phyloP scores from a whole-genome alignment of 2,113 vertebrate genomes.

The Prolemur simus region DNA sequence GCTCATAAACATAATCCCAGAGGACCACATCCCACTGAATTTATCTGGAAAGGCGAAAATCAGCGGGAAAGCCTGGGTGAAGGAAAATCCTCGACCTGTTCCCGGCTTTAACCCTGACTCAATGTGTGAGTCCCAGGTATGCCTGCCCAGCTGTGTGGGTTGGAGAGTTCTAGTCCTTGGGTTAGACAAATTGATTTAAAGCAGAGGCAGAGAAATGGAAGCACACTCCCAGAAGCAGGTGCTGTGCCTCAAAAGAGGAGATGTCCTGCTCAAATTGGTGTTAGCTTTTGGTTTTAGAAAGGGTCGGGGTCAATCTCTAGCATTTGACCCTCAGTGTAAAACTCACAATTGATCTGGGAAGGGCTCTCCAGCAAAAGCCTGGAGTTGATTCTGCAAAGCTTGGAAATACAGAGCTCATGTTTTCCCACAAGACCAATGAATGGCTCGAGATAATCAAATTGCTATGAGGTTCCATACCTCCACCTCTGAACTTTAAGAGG shows the following conservation, averaged over 20 bases:
- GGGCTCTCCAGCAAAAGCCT: background rate
- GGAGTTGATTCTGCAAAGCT: background rate
- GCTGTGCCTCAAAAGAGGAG: background rate
- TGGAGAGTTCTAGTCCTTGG: background rate
- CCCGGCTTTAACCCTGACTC: constrained; percentile 85
- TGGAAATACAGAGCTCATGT: background rate
- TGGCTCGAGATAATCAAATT: background rate
- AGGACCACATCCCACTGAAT: constrained; percentile 89
- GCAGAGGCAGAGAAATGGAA: background rate
- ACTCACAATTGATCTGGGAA: background rate
- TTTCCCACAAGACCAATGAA: background rate
- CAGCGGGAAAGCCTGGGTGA: constrained; percentile 92
- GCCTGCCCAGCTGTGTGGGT: background rate
- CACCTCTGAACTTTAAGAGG: background rate
- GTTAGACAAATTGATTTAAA: background rate
- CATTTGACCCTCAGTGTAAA: background rate
- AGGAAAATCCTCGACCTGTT: constrained; percentile 78
- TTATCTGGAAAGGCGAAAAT: constrained; percentile 94
- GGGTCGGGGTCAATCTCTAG: background rate
- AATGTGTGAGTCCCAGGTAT: constrained; percentile 98
- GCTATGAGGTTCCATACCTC: background rate
- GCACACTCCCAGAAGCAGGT: background rate
- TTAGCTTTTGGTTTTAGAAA: background rate
- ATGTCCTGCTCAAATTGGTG: background rate
- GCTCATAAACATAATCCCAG: constrained; percentile 94